Percentiles rank a stretch among this genome's conserved stretches.
phyloP scores from a whole-genome alignment of 2,888 invertebrate species.

The Nowickia ferox region DNA sequence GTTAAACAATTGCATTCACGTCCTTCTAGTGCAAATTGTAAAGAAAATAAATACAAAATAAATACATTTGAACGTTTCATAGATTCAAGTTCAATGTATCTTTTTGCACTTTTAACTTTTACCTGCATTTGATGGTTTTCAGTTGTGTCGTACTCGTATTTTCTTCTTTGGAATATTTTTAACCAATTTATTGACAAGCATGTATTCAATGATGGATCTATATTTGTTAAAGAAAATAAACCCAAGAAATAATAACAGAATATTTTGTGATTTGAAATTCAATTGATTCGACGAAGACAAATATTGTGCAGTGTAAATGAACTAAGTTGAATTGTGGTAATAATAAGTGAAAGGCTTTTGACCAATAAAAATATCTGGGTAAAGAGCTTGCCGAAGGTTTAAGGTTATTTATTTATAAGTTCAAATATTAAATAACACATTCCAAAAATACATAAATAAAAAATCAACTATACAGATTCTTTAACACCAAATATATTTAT shows the following conservation, averaged over 20 bases:
- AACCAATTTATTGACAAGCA: conserved; percentile 40
- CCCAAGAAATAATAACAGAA: not conserved
- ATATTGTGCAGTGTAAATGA: not conserved
- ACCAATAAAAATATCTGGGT: not conserved
- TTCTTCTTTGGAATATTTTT: not conserved
- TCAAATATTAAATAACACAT: too few species aligned
- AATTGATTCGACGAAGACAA: conserved; percentile 6
- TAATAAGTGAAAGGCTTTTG: not conserved
- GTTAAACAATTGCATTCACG: too few species aligned
- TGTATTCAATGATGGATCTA: conserved; percentile 18
- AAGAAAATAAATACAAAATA: conserved; percentile 26
- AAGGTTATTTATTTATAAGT: not conserved
- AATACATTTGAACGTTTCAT: not conserved
- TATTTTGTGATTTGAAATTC: not conserved
- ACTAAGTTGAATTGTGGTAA: not conserved
- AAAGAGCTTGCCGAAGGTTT: not conserved
- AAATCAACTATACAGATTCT: too few species aligned
- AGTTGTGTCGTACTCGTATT: not conserved
- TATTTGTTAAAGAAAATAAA: conserved; percentile 19
- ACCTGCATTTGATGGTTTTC: conserved; percentile 16
- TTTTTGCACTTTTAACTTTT: not conserved
- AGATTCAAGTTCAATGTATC: conserved; percentile 32
- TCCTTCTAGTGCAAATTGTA: not conserved
- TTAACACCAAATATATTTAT: too few species aligned
- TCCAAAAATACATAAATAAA: too few species aligned